Evolutionary conservation across 2,797 vertebrate species (phyloP).

Genomic region (Taeniopygia guttata): DNA sequence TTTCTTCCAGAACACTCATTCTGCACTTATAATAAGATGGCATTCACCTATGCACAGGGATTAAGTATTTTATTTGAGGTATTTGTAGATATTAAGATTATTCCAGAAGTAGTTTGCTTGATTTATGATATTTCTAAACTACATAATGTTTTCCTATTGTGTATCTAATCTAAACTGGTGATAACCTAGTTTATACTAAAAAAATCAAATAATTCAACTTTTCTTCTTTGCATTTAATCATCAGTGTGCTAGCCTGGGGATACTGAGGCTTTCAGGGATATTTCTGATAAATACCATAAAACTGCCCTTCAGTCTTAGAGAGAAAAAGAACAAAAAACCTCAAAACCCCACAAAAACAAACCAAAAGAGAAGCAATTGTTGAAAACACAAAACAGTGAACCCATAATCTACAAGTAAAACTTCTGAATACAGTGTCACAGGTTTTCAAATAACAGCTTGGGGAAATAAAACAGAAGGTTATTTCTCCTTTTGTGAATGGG

Average conservation of each 20-base stretch:
- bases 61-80: background rate
- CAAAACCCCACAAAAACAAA: background rate
- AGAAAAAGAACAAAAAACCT: background rate
- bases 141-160: background rate
- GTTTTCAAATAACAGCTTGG: background rate
- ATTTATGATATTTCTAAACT: background rate
- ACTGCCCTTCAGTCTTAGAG: background rate
- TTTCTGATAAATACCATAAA: background rate
- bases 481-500: background rate
- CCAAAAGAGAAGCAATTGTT: background rate
- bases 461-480: background rate
- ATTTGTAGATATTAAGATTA: background rate
- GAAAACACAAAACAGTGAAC: background rate
- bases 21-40: background rate
- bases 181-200: background rate
- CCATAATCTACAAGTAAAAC: background rate
- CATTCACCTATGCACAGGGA: background rate
- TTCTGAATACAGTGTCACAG: background rate
- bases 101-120: background rate
- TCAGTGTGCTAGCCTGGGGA: background rate
- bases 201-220: background rate
- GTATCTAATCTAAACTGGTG: background rate
- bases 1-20: background rate
- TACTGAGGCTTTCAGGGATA: background rate
- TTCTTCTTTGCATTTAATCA: background rate